Evolutionary conservation across 1,140 invertebrate species (phyloP).

Genomic region (Bombus confusus): DNA sequence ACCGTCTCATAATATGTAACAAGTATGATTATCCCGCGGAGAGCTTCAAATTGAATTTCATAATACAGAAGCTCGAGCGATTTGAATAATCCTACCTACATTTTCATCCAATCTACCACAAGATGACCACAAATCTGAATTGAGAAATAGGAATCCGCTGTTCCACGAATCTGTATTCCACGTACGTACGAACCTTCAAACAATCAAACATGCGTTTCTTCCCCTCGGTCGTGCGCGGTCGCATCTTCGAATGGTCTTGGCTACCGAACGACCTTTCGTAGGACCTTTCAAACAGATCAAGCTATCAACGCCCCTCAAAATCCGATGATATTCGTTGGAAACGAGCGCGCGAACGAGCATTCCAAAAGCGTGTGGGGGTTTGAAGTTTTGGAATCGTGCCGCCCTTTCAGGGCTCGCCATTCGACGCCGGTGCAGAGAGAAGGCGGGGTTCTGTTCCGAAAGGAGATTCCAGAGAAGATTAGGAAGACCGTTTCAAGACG

Average conservation of each 20-base stretch:
- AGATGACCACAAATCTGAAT: not conserved
- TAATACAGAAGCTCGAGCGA: too few relatives aligned
- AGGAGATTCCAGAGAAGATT: constrained; percentile 67
- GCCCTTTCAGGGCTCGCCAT: constrained; percentile 18
- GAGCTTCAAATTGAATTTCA: too few relatives aligned
- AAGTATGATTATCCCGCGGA: too few relatives aligned
- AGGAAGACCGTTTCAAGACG: constrained; percentile 62
- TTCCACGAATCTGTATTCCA: not conserved
- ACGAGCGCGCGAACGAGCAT: not conserved
- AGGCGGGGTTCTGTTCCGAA: constrained; percentile 26
- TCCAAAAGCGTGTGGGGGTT: not conserved
- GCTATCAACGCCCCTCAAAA: not conserved
- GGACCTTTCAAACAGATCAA: not conserved
- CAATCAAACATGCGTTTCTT: not conserved
- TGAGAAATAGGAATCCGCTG: too few relatives aligned
- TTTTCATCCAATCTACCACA: not conserved
- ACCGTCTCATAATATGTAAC: too few relatives aligned
- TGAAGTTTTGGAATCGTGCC: constrained; percentile 21
- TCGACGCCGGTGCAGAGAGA: not conserved
- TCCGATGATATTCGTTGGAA: not conserved
- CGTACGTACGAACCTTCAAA: not conserved
- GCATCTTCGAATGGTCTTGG: too few relatives aligned
- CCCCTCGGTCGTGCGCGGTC: not conserved
- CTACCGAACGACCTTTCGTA: not conserved
- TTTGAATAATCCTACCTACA: not conserved